A percentile compares a stretch with the other conserved stretches of the same genome.
These are phyloP conservation scores for Alethe diademata DNA, from an alignment of 2,113 vertebrate genomes.

Conservation along the genomic window DNA sequence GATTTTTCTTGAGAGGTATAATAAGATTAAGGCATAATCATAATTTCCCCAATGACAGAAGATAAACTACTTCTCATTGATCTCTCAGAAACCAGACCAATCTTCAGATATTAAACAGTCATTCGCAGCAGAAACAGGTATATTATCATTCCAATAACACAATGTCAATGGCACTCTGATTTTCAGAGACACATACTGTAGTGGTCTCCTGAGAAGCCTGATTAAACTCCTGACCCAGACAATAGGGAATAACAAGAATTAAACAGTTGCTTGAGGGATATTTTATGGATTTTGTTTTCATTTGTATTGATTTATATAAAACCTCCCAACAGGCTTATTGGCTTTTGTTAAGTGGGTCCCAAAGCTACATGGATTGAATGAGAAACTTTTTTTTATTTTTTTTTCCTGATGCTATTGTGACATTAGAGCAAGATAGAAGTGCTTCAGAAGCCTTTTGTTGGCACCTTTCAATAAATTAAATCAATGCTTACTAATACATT, in stretches of 20 bases:
- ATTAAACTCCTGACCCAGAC: neutral
- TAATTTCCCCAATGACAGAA: neutral
- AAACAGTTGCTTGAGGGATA: neutral
- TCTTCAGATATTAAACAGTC: neutral
- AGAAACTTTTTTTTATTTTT: neutral
- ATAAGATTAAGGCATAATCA: constrained; percentile 23
- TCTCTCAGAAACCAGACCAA: neutral
- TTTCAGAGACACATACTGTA: neutral
- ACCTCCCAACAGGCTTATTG: neutral
- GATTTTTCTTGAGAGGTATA: constrained; percentile 11
- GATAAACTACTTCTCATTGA: neutral
- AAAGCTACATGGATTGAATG: neutral
- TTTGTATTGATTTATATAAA: neutral
- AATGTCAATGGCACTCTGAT: neutral
- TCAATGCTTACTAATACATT: neutral
- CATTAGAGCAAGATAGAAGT: neutral
- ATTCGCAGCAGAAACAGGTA: neutral
- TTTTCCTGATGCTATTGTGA: neutral
- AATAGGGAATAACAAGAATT: neutral
- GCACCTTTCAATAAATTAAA: neutral
- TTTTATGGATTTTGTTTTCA: neutral
- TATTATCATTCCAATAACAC: neutral
- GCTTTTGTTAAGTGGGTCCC: neutral
- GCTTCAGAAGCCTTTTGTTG: neutral
- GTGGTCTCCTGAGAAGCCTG: neutral